Evolutionary conservation across 2,888 invertebrate species (phyloP).

Genomic region (Pollenia angustigena): DNA sequence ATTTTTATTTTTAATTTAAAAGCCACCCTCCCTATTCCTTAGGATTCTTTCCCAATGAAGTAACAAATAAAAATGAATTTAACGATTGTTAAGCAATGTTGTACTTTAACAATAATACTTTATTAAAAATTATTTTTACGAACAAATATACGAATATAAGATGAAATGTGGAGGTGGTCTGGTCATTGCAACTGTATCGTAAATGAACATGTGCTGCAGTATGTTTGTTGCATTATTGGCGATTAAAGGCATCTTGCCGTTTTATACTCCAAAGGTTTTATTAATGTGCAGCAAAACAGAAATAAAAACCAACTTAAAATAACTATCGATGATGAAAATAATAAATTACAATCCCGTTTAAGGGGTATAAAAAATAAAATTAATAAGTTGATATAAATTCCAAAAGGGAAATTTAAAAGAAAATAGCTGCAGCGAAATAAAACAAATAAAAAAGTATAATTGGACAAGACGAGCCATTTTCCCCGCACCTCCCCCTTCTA

Average conservation of each 20-base stretch:
- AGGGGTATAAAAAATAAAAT: background rate
- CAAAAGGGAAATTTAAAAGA: background rate
- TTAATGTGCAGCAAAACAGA: slow-evolving; percentile 1
- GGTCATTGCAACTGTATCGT: slow-evolving; percentile 5
- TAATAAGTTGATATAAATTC: background rate
- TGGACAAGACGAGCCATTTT: no score
- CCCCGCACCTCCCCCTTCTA: no score
- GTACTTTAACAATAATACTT: slow-evolving; percentile 25
- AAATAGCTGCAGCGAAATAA: background rate
- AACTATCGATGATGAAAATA: background rate
- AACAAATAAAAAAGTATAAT: no score
- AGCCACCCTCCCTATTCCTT: background rate
- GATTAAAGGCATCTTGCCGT: slow-evolving; percentile 12
- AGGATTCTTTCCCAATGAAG: background rate
- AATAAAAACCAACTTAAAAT: background rate
- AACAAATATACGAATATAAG: slow-evolving; percentile 1
- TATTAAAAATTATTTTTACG: slow-evolving; percentile 30
- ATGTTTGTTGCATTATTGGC: slow-evolving; percentile 19
- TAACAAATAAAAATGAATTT: background rate
- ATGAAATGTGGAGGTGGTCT: background rate
- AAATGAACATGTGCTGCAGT: slow-evolving; percentile 7
- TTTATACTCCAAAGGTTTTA: slow-evolving; percentile 2
- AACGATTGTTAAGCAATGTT: slow-evolving; percentile 5
- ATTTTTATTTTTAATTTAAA: no score
- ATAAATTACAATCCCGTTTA: background rate